Conservation (phyloP, 2,113 vertebrate genomes). For the Charina bottae region DNA sequence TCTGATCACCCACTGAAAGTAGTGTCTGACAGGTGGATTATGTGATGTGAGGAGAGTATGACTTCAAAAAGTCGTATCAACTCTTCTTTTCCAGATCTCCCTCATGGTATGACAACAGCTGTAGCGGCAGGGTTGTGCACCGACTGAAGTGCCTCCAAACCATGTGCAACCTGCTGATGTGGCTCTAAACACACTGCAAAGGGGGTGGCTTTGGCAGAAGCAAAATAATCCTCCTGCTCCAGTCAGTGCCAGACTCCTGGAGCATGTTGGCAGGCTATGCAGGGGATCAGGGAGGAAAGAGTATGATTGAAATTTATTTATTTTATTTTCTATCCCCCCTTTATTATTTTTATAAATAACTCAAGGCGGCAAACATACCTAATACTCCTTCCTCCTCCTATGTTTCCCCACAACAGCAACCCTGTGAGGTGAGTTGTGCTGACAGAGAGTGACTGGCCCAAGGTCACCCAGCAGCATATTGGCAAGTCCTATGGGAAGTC, state of each 20-base stretch:
- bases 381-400: too few relatives aligned
- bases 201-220: not conserved
- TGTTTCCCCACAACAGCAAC: too few relatives aligned
- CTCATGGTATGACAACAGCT: not conserved
- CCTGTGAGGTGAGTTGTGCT: too few relatives aligned
- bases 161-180: not conserved
- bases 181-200: not conserved
- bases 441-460: too few relatives aligned
- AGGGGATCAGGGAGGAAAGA: not conserved
- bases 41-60: not conserved
- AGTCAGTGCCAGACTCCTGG: not conserved
- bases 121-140: not conserved
- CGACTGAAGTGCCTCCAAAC: not conserved
- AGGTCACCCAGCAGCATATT: too few relatives aligned
- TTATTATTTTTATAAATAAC: too few relatives aligned
- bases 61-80: not conserved
- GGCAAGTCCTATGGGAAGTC: not conserved
- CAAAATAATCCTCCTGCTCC: not conserved
- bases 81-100: not conserved
- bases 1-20: not conserved
- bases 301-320: not conserved
- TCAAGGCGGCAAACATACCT: too few relatives aligned
- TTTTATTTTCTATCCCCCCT: too few relatives aligned
- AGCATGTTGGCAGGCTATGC: not conserved
- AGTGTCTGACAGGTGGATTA: not conserved